Percentiles rank a stretch among this genome's conserved stretches.
Evolutionary conservation across 2,888 invertebrate species (phyloP).

Genomic region (Ellobium chinense): DNA sequence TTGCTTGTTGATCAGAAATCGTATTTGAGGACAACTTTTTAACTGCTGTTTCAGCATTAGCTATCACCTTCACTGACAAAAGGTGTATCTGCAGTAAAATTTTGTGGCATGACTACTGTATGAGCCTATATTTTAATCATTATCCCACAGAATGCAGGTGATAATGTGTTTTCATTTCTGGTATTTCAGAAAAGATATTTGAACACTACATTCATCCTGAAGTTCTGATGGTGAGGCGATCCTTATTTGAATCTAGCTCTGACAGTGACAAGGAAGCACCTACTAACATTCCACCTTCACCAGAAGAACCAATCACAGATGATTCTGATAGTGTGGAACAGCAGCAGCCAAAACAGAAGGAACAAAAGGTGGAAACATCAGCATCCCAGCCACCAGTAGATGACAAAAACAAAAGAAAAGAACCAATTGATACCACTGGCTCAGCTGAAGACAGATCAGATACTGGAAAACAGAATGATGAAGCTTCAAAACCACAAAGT

Average conservation of each 20-base stretch:
- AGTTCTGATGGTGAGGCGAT: not conserved
- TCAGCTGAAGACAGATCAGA: too few relatives aligned
- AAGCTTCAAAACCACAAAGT: too few relatives aligned
- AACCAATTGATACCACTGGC: too few relatives aligned
- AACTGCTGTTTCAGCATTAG: too few relatives aligned
- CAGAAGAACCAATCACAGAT: not conserved
- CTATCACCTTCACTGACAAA: not conserved
- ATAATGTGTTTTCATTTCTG: not conserved
- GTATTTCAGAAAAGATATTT: conserved; percentile 7
- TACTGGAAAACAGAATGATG: too few relatives aligned
- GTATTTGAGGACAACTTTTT: too few relatives aligned
- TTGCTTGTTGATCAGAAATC: too few relatives aligned
- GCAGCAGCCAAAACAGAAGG: not conserved
- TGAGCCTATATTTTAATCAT: not conserved
- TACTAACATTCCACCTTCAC: not conserved
- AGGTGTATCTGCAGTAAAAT: too few relatives aligned
- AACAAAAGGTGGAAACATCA: not conserved
- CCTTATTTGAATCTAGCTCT: not conserved
- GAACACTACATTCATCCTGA: conserved; percentile 8
- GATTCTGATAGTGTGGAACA: not conserved
- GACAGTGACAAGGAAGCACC: not conserved
- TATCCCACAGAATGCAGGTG: too few relatives aligned
- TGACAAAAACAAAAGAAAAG: too few relatives aligned
- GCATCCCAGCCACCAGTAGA: too few relatives aligned
- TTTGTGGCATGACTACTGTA: too few relatives aligned